Base-by-base conservation (phyloP, 2,888 invertebrate genomes). In the Sminthurinus aureus region DNA sequence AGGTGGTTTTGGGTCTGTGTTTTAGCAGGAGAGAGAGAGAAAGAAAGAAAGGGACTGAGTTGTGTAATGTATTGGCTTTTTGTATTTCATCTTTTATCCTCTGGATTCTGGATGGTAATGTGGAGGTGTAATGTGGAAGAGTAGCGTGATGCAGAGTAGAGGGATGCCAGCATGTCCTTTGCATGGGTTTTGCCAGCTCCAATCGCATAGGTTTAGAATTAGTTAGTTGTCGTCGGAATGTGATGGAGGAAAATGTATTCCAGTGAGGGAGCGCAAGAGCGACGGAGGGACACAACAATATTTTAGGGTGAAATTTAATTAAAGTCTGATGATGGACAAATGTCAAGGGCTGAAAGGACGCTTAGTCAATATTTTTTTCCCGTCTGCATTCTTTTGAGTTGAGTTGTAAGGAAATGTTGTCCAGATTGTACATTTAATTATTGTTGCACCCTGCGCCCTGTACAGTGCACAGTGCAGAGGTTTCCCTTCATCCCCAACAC, bases 271-370 rank as follows among this genome's bases (percentile, higher is more conserved):
- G 51, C 58, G n/a, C 0, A 20, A 20, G n/a, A 52, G 58, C 13
- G 15, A n/a, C 11, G 75, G 18, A 75, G 50, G 8, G 50, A 20
- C n/a, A 20, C 0, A 50, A 51, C 69, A 20, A 79, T 79, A 79
- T 79, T 79, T 79, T 67, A 69, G 51, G 67, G 79, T 20, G 50
- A 50, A 79, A 79, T 79, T 79, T 79, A 79, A 79, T 79, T 79
- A 79, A 79, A 79, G 58, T 77, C 22, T 77, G 13, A 77, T 77
- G 13, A 77, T 38, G 38, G 3, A 38, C 77, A 20, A 51, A 77
- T 24, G 26, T 73, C 26, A 71, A 58, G 58, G 15, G 38, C 1
- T 38, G 38, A 38, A n/a, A n/a, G n/a, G n/a, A n/a, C n/a, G n/a
- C n/a, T n/a, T n/a, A n/a, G n/a, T n/a, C n/a, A n/a, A 13, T 15